These are phyloP conservation scores for Beaufortia kweichowensis DNA, from an alignment of 2,113 vertebrate species.

Conservation along the genomic window DNA sequence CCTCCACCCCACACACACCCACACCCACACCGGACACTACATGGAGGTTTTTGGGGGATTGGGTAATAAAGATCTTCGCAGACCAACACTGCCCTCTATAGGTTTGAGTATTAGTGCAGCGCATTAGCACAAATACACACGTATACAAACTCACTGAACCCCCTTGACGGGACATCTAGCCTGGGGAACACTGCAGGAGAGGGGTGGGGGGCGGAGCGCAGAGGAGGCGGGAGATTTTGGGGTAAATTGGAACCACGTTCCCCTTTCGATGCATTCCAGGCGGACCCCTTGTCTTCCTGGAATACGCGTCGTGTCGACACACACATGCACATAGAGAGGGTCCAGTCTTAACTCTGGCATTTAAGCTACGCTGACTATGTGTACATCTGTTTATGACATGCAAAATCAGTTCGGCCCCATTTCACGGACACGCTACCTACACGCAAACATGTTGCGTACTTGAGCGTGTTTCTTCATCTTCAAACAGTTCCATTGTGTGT, in stretches of 20 bases:
- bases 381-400: slow-evolving; percentile 55
- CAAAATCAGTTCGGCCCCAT: slow-evolving; percentile 21
- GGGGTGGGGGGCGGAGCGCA: not conserved
- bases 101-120: slow-evolving; percentile 31
- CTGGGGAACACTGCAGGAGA: slow-evolving; percentile 37
- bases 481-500: too few species aligned
- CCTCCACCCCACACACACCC: slow-evolving; percentile 30
- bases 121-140: slow-evolving; percentile 50
- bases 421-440: slow-evolving; percentile 27
- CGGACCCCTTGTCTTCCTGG: slow-evolving; percentile 50
- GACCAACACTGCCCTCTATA: slow-evolving; percentile 70
- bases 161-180: slow-evolving; percentile 22
- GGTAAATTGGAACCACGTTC: slow-evolving; percentile 58
- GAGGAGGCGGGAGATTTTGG: slow-evolving; percentile 24
- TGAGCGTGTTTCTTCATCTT: too few species aligned
- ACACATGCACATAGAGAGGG: slow-evolving; percentile 38
- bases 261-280: slow-evolving; percentile 39
- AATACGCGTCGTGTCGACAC: slow-evolving; percentile 34
- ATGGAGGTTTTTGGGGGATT: not conserved
- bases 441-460: not conserved
- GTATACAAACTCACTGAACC: slow-evolving; percentile 39
- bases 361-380: slow-evolving; percentile 62
- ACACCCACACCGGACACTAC: slow-evolving; percentile 40
- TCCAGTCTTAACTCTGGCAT: slow-evolving; percentile 61
- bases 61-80: slow-evolving; percentile 31